These are phyloP conservation scores for Linyphia triangularis DNA, from an alignment of 2,888 invertebrate genomes.

Conservation along the genomic window DNA sequence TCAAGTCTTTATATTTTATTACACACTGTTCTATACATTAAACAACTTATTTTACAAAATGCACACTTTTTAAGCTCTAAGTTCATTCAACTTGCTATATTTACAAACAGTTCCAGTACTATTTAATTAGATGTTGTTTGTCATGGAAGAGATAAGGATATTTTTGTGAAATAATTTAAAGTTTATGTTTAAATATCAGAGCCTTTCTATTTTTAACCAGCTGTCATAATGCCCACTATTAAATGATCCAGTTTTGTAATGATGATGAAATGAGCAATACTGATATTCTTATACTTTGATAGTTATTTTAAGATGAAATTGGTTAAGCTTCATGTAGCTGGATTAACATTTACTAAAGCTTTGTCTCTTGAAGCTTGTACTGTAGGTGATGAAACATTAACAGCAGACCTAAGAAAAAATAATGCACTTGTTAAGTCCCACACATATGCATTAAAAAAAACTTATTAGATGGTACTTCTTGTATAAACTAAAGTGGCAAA, in stretches of 20 bases:
- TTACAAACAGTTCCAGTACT: conserved; percentile 41
- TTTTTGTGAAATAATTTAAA: background rate
- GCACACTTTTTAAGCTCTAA: conserved; percentile 59
- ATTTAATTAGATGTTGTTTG: background rate
- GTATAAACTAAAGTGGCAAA: background rate
- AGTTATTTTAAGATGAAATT: conserved; percentile 1
- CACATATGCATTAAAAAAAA: background rate
- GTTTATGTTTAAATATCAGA: background rate
- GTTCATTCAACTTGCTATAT: conserved; percentile 43
- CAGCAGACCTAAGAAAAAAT: conserved; percentile 52
- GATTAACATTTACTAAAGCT: background rate
- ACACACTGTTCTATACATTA: conserved; percentile 54
- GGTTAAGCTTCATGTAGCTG: background rate
- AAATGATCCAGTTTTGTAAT: conserved; percentile 5
- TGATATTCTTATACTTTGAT: conserved; percentile 27
- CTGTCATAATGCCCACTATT: conserved; percentile 36
- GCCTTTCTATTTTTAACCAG: background rate
- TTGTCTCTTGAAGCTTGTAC: conserved; percentile 38
- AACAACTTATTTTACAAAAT: conserved; percentile 58
- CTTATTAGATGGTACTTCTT: background rate
- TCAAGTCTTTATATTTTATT: conserved; percentile 34
- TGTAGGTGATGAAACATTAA: conserved; percentile 38
- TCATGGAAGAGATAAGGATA: background rate
- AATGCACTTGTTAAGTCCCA: background rate
- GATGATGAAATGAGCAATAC: conserved; percentile 6